These are phyloP conservation scores for Tetragnatha montana DNA, from an alignment of 2,888 invertebrate genomes.

Conservation along the genomic window DNA sequence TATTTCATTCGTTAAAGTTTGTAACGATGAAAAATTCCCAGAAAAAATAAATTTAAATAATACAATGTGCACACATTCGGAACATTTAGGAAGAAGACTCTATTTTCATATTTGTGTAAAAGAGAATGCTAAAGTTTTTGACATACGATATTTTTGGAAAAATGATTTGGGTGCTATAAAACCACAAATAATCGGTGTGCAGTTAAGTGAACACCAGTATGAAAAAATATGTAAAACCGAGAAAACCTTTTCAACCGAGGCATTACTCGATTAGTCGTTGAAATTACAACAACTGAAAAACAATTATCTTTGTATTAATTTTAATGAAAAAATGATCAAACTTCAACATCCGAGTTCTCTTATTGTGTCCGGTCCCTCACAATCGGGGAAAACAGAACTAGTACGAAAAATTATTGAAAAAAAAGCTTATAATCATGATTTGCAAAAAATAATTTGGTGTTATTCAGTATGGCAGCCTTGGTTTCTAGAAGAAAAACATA, in stretches of 20 bases:
- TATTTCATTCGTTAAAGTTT: too few species aligned
- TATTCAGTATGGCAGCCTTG: background rate
- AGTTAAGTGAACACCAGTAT: too few species aligned
- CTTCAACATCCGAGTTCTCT: background rate
- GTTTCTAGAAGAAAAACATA: background rate
- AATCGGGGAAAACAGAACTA: constrained; percentile 1
- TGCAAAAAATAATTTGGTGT: background rate
- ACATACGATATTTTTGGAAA: constrained; percentile 31
- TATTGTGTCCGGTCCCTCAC: background rate
- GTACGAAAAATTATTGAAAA: background rate
- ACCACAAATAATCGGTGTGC: background rate
- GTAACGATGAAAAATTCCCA: too few species aligned
- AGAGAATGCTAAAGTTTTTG: background rate
- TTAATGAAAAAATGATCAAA: background rate
- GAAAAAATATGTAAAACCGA: too few species aligned
- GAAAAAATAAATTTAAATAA: background rate
- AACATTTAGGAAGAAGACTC: background rate
- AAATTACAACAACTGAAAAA: too few species aligned
- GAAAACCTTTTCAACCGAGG: too few species aligned
- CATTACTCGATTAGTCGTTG: too few species aligned
- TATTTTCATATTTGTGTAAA: constrained; percentile 7
- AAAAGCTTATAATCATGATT: background rate
- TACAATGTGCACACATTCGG: background rate
- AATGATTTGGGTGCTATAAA: background rate
- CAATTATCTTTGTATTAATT: too few species aligned